Evolutionary conservation across 2,888 invertebrate species (phyloP).

Genomic region (Drosophila gaucha): DNA sequence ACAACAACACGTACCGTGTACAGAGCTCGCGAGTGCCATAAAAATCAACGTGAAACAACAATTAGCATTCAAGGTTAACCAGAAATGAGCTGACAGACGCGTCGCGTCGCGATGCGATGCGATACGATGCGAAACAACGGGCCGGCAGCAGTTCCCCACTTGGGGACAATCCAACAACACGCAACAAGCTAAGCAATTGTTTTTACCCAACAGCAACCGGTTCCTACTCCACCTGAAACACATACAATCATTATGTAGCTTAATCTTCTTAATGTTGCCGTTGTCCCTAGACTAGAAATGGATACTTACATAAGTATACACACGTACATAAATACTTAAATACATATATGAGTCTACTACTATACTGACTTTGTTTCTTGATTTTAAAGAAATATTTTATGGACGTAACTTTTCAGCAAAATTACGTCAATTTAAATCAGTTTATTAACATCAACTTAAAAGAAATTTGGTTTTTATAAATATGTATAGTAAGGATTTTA

Average conservation of each 20-base stretch:
- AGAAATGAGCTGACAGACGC: slow-evolving; percentile 65
- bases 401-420: too few relatives aligned
- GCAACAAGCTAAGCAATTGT: slow-evolving; percentile 45
- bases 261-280: slow-evolving; percentile 3
- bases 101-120: too few relatives aligned
- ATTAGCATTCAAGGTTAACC: slow-evolving; percentile 81
- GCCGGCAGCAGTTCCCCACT: slow-evolving; percentile 31
- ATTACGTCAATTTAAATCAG: too few relatives aligned
- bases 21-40: slow-evolving; percentile 64
- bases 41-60: slow-evolving; percentile 76
- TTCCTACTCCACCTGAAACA: slow-evolving; percentile 6
- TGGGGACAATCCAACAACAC: slow-evolving; percentile 45
- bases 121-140: slow-evolving; percentile 16
- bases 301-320: neutral
- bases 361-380: neutral
- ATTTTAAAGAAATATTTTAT: too few relatives aligned
- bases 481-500: too few relatives aligned
- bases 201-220: slow-evolving; percentile 34
- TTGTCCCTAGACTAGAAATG: neutral
- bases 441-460: too few relatives aligned
- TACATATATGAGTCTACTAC: too few relatives aligned
- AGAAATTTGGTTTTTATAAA: too few relatives aligned
- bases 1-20: slow-evolving; percentile 20
- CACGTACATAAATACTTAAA: too few relatives aligned
- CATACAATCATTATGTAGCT: neutral